Base-by-base conservation (phyloP, 2,113 vertebrate species). In the Fulica atra region DNA sequence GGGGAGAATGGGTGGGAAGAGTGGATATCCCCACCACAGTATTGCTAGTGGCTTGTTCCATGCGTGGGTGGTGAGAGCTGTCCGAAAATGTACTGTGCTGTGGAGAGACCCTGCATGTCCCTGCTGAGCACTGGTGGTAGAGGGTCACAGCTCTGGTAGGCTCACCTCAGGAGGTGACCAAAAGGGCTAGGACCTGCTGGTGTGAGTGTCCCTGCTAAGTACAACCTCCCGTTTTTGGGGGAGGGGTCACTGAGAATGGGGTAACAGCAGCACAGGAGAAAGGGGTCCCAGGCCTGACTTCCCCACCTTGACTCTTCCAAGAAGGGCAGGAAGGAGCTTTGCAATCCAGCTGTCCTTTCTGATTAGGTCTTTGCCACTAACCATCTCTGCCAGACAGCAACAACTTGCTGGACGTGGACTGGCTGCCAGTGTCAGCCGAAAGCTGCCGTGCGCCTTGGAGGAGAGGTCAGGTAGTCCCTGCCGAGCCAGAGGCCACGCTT, bases 401-500 rank as follows among this genome's bases (percentile, higher is more conserved):
- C 78, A 50, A 28, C 59, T 68, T 63, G 36, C 8, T 0, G 64
- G 48, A 19, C 0, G 2, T 1, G 1, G 68, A 64, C 69, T 66
- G 31, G 17, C 90, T 60, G 78, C 66, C 1, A 35, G 60, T 9
- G 8, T 87, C 77, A 70, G 86, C 66, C 3, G 0, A 46, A 23
- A 81, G 78, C 63, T 63, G 78, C 46, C 0, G 11, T 92, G 94
- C 88, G 87, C 51, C 13, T 23, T 16, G 68, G 11, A 74, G 59
- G 35, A 86, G 94, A 86, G 94, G 89, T 94, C 96, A 92, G 87
- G 85, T 44, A 35, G 91, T 76, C 59, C 94, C 91, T 87, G 63
- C 84, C 2, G 82, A 95, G 94, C 50, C 59, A 50, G 53, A 66
- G 72, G 91, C 84, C 46, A 1, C 0, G 5, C 61, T 89, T 35